These are phyloP conservation scores for Megaceryle torquata DNA, from an alignment of 2,113 vertebrate genomes.

Conservation along the genomic window DNA sequence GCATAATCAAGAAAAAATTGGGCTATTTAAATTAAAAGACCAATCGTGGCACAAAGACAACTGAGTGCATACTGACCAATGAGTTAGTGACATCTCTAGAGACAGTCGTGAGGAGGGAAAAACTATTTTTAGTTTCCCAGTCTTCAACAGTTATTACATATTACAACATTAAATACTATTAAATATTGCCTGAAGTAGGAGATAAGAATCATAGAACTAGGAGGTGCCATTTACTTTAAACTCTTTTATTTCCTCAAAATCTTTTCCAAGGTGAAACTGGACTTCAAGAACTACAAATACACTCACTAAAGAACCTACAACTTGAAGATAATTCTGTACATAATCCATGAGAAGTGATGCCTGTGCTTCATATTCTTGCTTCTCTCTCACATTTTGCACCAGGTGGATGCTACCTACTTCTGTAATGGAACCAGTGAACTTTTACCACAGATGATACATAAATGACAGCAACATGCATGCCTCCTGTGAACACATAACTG, in stretches of 20 bases:
- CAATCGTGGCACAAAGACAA: not conserved
- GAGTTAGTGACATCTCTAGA: not conserved
- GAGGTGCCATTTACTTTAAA: not conserved
- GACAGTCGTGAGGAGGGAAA: not conserved
- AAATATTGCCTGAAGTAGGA: not conserved
- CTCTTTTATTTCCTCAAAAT: not conserved
- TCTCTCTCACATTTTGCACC: not conserved
- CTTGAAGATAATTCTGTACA: not conserved
- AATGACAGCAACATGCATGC: not conserved
- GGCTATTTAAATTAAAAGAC: not conserved
- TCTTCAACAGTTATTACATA: not conserved
- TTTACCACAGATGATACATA: not conserved
- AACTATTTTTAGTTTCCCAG: not conserved
- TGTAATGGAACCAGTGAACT: not conserved
- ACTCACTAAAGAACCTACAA: not conserved
- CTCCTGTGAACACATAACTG: not conserved
- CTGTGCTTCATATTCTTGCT: not conserved
- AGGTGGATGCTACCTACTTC: not conserved
- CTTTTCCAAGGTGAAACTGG: not conserved
- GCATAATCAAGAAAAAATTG: not conserved
- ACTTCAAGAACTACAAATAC: not conserved
- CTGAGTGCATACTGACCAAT: not conserved
- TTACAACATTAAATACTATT: not conserved
- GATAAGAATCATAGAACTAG: not conserved
- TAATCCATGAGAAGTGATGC: not conserved